Conservation (phyloP, 2,888 invertebrate genomes). For the Panzeria rudis region DNA sequence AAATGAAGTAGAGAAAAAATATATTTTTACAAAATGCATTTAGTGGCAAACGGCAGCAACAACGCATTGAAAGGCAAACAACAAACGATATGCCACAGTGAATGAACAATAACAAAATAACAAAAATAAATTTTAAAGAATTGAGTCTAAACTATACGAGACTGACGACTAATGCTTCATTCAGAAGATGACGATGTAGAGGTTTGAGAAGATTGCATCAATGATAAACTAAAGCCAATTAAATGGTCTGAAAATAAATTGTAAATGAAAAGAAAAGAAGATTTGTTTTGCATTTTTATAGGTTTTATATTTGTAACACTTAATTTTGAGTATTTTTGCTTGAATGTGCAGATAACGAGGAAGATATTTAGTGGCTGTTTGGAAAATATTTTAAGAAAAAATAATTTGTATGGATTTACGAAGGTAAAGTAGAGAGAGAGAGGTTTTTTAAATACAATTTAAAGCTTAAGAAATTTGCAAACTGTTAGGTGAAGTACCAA, state of each 20-base stretch:
- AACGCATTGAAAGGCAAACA: constrained; percentile 45
- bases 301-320: neutral
- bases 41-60: constrained; percentile 39
- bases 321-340: constrained; percentile 1
- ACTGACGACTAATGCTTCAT: neutral
- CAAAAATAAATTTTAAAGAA: constrained; percentile 14
- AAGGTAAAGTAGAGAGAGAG: too few relatives aligned
- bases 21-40: constrained; percentile 55
- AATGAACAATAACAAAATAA: constrained; percentile 37
- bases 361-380: neutral
- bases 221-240: constrained; percentile 65
- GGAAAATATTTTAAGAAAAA: neutral
- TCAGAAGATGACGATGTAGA: neutral
- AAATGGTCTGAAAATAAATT: constrained; percentile 69
- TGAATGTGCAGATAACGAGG: neutral
- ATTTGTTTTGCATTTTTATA: constrained; percentile 19
- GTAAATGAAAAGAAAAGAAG: constrained; percentile 52
- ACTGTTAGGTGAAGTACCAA: too few relatives aligned
- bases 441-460: too few relatives aligned
- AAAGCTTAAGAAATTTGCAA: too few relatives aligned
- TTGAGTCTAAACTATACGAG: neutral
- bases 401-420: neutral
- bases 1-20: neutral
- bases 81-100: constrained; percentile 48
- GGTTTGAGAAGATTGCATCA: constrained; percentile 5